Base-by-base conservation (phyloP, 2,113 vertebrate genomes). In the Scolopax mira region DNA sequence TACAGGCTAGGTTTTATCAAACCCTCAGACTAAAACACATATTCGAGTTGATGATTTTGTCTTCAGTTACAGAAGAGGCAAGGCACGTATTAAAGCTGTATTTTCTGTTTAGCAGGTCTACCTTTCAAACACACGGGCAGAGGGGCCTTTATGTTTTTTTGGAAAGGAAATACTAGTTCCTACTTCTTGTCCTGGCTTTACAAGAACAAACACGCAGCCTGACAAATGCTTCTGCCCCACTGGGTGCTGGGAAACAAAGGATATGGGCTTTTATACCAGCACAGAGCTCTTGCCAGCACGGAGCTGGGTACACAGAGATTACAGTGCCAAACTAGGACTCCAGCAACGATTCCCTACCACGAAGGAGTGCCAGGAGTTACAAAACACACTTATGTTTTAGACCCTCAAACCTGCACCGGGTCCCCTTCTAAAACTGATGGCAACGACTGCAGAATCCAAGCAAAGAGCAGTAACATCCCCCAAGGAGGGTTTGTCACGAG, bases 271-370 rank as follows among this genome's bases (percentile, higher is more conserved):
- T 90, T 55, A 44, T 3, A 83, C 7, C 37, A 71, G 60, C 71
- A 85, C 0, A 0, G 54, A 74, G 58, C 41, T 54, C 73, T 30
- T n/a, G 61, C 22, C 69, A 94, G 49, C 3, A 3, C 23, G 28
- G 87, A 74, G 57, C 3, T 67, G 61, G 10, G 57, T 65, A 86
- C 49, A 44, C 0, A 35, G 44, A 69, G 79, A 60, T 54, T 58
- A 70, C 1, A 5, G 72, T 41, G 42, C 60, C 4, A 1, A 33
- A 86, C 51, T 27, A 90, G 60, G 61, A 31, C n/a, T 71, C 52
- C 46, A 60, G 44, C 0, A 1, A 69, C 4, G 3, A 60, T 5
- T 6, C 44, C 33, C 58, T 81, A 11, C 35, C 23, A 13, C 0
- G 0, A 83, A 83, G 42, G 51, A 66, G 42, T 35, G 22, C 42